Evolutionary conservation across 2,888 invertebrate genomes (phyloP).

Genomic region (Drosophila nigricruria): DNA sequence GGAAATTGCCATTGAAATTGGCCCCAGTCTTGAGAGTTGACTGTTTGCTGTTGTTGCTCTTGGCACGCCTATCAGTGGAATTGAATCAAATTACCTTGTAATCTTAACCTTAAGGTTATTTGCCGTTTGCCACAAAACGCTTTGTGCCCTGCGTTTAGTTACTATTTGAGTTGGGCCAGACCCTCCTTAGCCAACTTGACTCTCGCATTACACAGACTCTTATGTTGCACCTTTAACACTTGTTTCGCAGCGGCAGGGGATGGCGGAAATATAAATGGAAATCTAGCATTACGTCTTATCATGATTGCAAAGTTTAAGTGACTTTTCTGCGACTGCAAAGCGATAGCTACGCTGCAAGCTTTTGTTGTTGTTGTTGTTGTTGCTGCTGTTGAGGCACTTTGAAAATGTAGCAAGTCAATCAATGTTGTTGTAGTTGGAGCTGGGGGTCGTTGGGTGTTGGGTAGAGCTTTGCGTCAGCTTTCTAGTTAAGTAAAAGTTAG

Average conservation of each 20-base stretch:
- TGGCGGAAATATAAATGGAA: slow-evolving; percentile 76
- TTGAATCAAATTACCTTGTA: slow-evolving; percentile 86
- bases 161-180: slow-evolving; percentile 65
- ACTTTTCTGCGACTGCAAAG: slow-evolving; percentile 77
- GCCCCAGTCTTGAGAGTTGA: slow-evolving; percentile 35
- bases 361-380: slow-evolving; percentile 25
- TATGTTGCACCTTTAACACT: slow-evolving; percentile 72
- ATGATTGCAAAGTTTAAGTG: slow-evolving; percentile 84
- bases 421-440: slow-evolving; percentile 26
- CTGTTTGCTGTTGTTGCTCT: slow-evolving; percentile 51
- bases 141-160: slow-evolving; percentile 77
- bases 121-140: slow-evolving; percentile 75
- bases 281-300: slow-evolving; percentile 82
- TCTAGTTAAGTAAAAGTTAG: slow-evolving; percentile 48
- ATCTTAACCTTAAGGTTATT: slow-evolving; percentile 85
- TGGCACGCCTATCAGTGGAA: slow-evolving; percentile 84
- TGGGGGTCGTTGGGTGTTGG: neutral
- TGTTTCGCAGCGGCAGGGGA: slow-evolving; percentile 25
- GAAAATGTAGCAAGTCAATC: slow-evolving; percentile 74
- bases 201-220: slow-evolving; percentile 47
- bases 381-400: slow-evolving; percentile 39
- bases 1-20: slow-evolving; percentile 67
- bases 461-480: slow-evolving; percentile 5
- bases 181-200: slow-evolving; percentile 20
- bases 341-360: slow-evolving; percentile 43